Percentiles rank a stretch among this genome's conserved stretches.
Conservation (phyloP, 2,888 invertebrate species). For the Mythimna ferrago region DNA sequence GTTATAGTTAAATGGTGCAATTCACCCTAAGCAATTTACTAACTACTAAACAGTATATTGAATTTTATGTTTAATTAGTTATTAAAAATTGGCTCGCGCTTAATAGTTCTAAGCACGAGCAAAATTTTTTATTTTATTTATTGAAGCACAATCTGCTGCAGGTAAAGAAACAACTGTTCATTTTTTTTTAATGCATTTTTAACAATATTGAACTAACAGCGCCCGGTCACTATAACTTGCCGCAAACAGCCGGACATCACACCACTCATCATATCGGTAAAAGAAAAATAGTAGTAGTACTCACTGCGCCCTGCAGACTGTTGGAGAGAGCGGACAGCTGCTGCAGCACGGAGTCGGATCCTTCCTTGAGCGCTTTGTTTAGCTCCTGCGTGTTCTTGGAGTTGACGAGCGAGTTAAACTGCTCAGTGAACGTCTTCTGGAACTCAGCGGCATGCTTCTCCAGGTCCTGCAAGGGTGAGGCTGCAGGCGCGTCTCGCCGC, state of each 20-base stretch:
- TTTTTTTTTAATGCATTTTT: no score
- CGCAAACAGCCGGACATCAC: not conserved
- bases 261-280: no score
- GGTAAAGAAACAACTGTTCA: not conserved
- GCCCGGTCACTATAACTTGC: not conserved
- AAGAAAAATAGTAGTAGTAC: constrained; percentile 57
- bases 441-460: constrained; percentile 81
- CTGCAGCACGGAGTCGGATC: constrained; percentile 78
- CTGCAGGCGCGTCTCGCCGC: constrained; percentile 77
- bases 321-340: constrained; percentile 76
- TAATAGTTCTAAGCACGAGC: not conserved
- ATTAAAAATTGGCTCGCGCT: no score
- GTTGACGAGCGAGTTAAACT: constrained; percentile 74
- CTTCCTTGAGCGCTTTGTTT: constrained; percentile 81
- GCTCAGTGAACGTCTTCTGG: constrained; percentile 79
- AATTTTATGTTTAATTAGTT: no score
- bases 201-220: not conserved
- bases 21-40: not conserved
- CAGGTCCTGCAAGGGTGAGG: constrained; percentile 73
- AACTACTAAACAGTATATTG: not conserved
- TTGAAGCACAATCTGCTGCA: no score
- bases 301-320: constrained; percentile 79
- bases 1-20: no score
- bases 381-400: constrained; percentile 82
- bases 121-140: not conserved